Evolutionary conservation across 2,888 invertebrate species (phyloP), one percentile per base, ranked within the genome.

Genomic region (Orthonychiurus folsomi): DNA sequence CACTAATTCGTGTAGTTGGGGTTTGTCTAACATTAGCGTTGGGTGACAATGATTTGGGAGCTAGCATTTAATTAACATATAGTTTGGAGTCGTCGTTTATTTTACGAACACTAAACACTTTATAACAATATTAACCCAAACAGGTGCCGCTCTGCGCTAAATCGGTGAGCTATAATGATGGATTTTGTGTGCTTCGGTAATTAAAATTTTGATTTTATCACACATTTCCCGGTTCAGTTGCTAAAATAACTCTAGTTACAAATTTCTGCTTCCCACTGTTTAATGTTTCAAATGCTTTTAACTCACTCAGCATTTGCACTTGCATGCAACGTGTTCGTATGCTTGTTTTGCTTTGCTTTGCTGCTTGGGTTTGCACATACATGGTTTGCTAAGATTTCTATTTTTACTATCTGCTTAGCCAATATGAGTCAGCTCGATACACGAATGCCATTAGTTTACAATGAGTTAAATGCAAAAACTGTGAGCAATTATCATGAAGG

Each of bases 181-280:
- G 88, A 88, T 88, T 87, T 88, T 88, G 87, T 88, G 87, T 88
- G 87, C 88, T 88, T 88, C 89, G 89, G 88, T 89, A 89, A 84
- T 82, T 70, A 58, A 66, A n/a, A 64, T 66, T 70, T 72, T 69
- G 57, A 70, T 69, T 65, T 69, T 69, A 73, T 68, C 66, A 68
- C 69, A 69, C 68, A 56, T 67, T 66, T 59, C 62, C 20, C 26
- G 48, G 9, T 67, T 67, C 52, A 65, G 64, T 65, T 69, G 66
- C 67, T 58, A 61, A 57, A 20, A 37, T 25, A 50, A 27, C 26
- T 50, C 26, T 56, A 59, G 37, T 24, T 57, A 53, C 24, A 52
- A 12, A 5, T n/a, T 52, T n/a, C 24, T n/a, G 3, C 27, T 24
- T 56, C 26, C 12, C 18, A 20, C 53, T 20, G 12, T 53, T n/a